A percentile compares a stretch with the other conserved stretches of the same genome.
phyloP scores from a whole-genome alignment of 2,113 vertebrate genomes.

The Nymphicus hollandicus region DNA sequence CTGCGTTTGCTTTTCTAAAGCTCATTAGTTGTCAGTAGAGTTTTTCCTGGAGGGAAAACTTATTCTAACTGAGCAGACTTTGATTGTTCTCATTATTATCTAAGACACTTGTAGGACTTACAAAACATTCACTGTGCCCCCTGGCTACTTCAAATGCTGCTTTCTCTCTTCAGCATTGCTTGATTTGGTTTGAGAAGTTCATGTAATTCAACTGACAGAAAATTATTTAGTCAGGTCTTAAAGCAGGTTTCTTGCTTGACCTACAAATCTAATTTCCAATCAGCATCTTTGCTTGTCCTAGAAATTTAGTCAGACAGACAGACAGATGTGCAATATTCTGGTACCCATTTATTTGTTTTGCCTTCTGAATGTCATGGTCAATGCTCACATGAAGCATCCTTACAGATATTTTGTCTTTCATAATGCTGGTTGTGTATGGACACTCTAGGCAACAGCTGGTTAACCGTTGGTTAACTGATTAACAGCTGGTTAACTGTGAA shows the following conservation, averaged over 20 bases:
- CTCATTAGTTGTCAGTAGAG: not conserved
- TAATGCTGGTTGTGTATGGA: fast-evolving
- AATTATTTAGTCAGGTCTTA: not conserved
- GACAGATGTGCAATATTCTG: not conserved
- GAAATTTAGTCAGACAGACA: not conserved
- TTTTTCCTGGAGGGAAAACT: not conserved
- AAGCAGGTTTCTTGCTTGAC: not conserved
- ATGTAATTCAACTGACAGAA: not conserved
- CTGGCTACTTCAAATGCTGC: not conserved
- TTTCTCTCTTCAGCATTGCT: not conserved
- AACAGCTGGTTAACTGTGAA: not conserved
- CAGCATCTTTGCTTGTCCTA: not conserved
- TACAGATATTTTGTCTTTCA: not conserved
- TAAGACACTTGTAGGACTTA: not conserved
- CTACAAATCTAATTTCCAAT: not conserved
- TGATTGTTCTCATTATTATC: slow-evolving; percentile 11
- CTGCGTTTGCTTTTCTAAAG: not conserved
- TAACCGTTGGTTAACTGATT: not conserved
- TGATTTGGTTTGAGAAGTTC: not conserved
- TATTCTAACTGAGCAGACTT: not conserved
- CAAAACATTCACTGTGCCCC: not conserved
- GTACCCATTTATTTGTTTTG: not conserved
- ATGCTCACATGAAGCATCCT: not conserved
- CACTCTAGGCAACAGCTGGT: not conserved
- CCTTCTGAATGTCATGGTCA: not conserved